Percentiles rank a stretch among this genome's conserved stretches.
These are phyloP conservation scores for Peromyscus nudipes DNA, from an alignment of 2,797 vertebrate species.

Conservation along the genomic window DNA sequence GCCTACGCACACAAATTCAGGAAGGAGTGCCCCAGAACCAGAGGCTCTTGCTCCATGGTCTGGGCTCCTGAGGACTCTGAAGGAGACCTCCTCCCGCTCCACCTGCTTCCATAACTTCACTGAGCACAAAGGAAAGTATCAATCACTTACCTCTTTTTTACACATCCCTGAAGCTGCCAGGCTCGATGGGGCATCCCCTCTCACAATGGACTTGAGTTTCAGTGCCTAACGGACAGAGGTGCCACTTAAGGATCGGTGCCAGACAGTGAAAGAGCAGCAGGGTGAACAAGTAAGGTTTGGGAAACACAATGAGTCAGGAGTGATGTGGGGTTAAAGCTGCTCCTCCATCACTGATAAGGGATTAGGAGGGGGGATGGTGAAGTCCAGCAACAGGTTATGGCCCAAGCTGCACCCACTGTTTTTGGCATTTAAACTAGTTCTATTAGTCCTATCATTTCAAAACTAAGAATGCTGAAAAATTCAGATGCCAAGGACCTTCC, in stretches of 20 bases:
- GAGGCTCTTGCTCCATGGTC: not conserved
- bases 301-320: not conserved
- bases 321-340: constrained; percentile 30
- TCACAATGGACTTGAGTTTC: constrained; percentile 97
- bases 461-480: not conserved
- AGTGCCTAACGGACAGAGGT: constrained; percentile 91
- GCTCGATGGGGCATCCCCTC: constrained; percentile 95
- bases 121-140: not conserved
- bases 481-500: not conserved
- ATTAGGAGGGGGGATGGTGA: not conserved
- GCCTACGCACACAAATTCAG: not conserved
- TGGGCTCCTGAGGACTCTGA: not conserved
- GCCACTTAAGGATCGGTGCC: constrained; percentile 68
- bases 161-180: constrained; percentile 94
- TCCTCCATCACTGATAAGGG: not conserved
- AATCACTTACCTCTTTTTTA: constrained; percentile 95
- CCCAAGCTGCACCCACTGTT: not conserved
- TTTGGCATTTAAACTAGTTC: not conserved
- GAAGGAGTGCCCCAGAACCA: accelerated
- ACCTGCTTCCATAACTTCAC: not conserved
- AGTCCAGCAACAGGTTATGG: not conserved
- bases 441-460: not conserved
- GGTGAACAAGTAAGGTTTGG: not conserved
- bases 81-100: not conserved
- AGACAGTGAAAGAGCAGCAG: constrained; percentile 48